A percentile compares a stretch with the other conserved stretches of the same genome.
These are phyloP conservation scores for Ceratotherium simum DNA, from an alignment of 2,113 vertebrate species.

Conservation along the genomic window DNA sequence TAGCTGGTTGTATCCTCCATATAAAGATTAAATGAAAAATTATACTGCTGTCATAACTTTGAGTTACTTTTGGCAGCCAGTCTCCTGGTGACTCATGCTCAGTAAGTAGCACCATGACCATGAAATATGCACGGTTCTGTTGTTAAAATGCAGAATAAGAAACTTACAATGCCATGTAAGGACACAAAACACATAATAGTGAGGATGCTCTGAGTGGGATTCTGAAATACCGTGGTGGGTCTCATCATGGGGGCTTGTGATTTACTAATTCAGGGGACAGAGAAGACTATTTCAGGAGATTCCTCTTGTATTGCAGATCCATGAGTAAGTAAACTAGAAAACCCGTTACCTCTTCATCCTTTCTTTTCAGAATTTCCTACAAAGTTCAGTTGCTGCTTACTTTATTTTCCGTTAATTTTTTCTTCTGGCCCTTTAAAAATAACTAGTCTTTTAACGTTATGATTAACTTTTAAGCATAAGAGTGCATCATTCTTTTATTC, in stretches of 20 bases:
- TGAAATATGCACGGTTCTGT: background rate
- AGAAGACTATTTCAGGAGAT: background rate
- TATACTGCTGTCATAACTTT: background rate
- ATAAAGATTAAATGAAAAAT: constrained; percentile 49
- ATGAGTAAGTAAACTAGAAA: background rate
- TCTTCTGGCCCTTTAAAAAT: background rate
- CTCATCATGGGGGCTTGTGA: background rate
- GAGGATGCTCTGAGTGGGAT: background rate
- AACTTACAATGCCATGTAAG: background rate
- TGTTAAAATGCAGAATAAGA: constrained; percentile 18
- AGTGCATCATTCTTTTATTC: background rate
- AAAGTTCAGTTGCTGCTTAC: background rate
- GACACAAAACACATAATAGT: background rate
- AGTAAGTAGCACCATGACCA: background rate
- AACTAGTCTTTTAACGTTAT: background rate
- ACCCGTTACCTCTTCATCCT: background rate
- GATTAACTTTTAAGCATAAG: background rate
- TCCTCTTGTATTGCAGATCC: background rate
- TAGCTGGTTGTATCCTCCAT: background rate
- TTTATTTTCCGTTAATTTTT: constrained; percentile 29
- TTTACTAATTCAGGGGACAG: background rate
- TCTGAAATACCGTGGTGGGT: background rate
- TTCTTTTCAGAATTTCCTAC: constrained; percentile 26
- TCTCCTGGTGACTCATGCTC: constrained; percentile 44
- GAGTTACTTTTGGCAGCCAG: constrained; percentile 27